phyloP scores from a whole-genome alignment of 2,797 vertebrate species.

The Cichlasoma orientale region DNA sequence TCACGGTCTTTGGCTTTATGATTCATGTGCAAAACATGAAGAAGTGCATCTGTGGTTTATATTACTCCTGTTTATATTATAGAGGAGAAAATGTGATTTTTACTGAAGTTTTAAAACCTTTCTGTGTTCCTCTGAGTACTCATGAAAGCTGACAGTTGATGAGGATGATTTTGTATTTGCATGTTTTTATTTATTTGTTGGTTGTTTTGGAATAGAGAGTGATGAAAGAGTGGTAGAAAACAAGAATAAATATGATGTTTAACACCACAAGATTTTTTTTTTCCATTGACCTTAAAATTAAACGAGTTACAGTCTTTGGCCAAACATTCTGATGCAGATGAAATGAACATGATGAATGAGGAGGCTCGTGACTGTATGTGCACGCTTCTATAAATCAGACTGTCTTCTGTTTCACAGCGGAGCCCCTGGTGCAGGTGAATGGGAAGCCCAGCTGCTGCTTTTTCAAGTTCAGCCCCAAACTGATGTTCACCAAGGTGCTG shows the following conservation, averaged over 20 bases:
- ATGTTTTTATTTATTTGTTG: not conserved
- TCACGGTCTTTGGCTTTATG: not conserved
- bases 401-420: constrained; percentile 81
- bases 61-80: not conserved
- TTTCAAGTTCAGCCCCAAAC: constrained; percentile 99
- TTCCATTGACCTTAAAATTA: not conserved
- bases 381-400: not conserved
- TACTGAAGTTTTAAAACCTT: not conserved
- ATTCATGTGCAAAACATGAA: not conserved
- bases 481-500: constrained; percentile 99
- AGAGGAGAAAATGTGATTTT: not conserved
- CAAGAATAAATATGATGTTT: not conserved
- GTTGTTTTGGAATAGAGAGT: not conserved
- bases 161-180: not conserved
- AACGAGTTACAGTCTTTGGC: no score
- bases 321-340: not conserved
- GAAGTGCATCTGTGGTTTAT: not conserved
- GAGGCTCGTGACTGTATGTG: not conserved
- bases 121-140: not conserved
- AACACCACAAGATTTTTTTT: not conserved
- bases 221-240: not conserved
- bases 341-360: not conserved
- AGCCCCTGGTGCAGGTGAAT: constrained; percentile 94
- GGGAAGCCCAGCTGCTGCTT: constrained; percentile 97
- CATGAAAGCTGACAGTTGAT: not conserved